Evolutionary conservation across 1,140 invertebrate genomes (phyloP), one percentile per base, ranked within the genome.

Genomic region (Macrotrachela quadricornifera): DNA sequence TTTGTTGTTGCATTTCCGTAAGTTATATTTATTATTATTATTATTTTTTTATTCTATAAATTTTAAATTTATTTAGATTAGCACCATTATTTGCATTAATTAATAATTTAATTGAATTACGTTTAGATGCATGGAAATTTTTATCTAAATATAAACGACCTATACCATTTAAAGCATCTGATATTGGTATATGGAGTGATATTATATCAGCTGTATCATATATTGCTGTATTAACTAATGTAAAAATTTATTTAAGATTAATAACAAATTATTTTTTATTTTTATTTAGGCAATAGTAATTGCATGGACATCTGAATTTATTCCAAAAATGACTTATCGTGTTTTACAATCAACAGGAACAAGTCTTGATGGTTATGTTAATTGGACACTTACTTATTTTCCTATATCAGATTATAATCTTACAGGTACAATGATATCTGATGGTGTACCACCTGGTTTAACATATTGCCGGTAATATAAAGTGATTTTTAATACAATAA

Each of bases 61-160:
- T 30, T 8, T 4, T 30, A 4, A 8, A 30, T 30, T 30, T 81
- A 81, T 10, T 78, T 79, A 60, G 85, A 85, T 42, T 85, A 56
- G 83, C 82, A 1, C 82, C 83, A 17, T 63, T 85, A 8, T 80
- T 85, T 65, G 82, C 83, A 4, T 66, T 85, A 21, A 70, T 85
- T 1, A 85, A 85, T 65, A 85, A 85, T 64, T 76, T 82, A 62
- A 69, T 85, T 0, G 82, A 85, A 65, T 81, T 85, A 56, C 73
- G 82, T 17, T 65, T 85, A 30, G 83, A 85, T 64, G 81, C 82
- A 11, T 78, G 79, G 60, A 85, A 85, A 64, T 81, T 83, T 63
- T 74, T 85, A 30, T 77, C 78, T 59, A 78, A 82, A 30, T 57
- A 84, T 0, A 66, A 85, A 51, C 71, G 88, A 42, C 85, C 87